Base-by-base conservation (phyloP, 2,113 vertebrate species). In the Mobula hypostoma region DNA sequence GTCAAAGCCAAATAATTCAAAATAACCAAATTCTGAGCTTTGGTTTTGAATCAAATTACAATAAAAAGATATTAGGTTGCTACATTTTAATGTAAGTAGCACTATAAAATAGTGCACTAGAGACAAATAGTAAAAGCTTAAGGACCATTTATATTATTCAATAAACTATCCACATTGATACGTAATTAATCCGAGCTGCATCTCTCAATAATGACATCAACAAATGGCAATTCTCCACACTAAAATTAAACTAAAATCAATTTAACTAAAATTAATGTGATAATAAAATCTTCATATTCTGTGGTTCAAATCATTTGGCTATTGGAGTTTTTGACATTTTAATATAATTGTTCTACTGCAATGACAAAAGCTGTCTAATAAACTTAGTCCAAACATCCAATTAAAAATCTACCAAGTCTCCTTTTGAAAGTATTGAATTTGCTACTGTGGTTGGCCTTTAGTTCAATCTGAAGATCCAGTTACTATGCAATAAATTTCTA, bases 381-480 rank as follows among this genome's bases (percentile, higher is more conserved):
- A 93, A 72, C 40, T 1, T 74, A 56, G 91, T 74, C 68, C n/a
- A 91, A 68, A 91, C 66, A 91, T 93, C 70, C 66, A 93, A 93
- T 93, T 72, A 93, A 93, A 93, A 74, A 48, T 74, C 56, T 76
- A 93, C 70, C 91, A 93, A 93, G 68, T 93, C 91, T 76, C 74
- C 48, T 74, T 68, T 63, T 36, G 19, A 56, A 72, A 93, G 40
- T 27, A 76, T 56, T 56, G 21, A 36, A 29, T 74, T 93, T 93
- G 91, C 91, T 76, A 93, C 91, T 93, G 91, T 93, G 91, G 66
- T 27, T 74, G 91, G 68, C 91, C 91, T 93, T 93, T 93, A 48
- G 91, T 93, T 93, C 40, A 74, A 72, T 74, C 70, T 74, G 68
- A 74, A 93, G 91, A 74, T 93, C 70, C 91, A 56, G 91, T 93